phyloP scores from a whole-genome alignment of 2,888 invertebrate genomes.

The Dorcus hopei region DNA sequence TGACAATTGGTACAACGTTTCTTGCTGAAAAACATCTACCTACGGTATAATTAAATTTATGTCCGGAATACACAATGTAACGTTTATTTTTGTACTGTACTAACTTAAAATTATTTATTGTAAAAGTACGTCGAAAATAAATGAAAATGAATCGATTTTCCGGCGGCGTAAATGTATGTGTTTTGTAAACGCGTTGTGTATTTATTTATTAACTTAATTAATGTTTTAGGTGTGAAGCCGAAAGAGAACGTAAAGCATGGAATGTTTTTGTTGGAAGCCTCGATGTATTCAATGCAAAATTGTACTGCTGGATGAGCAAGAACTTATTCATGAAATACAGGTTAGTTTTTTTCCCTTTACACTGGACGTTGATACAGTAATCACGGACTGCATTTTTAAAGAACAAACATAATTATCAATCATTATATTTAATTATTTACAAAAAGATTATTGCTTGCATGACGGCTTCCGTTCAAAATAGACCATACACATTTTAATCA shows the following conservation, averaged over 20 bases:
- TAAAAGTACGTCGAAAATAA: too few relatives aligned
- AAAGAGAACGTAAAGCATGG: constrained; percentile 31
- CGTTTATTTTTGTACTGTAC: too few relatives aligned
- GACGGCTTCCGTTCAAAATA: too few relatives aligned
- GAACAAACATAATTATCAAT: neutral
- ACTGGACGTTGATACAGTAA: neutral
- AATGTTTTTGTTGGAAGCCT: constrained; percentile 44
- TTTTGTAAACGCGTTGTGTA: neutral
- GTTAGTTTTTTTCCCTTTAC: constrained; percentile 52
- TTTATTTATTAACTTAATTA: neutral
- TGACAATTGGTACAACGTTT: neutral
- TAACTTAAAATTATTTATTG: too few relatives aligned
- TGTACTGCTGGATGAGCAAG: constrained; percentile 85
- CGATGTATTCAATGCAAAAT: constrained; percentile 65
- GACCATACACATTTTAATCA: too few relatives aligned
- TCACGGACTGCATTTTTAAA: neutral
- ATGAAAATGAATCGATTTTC: too few relatives aligned
- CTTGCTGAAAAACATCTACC: neutral
- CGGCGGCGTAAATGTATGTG: too few relatives aligned
- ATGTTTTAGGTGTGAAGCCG: constrained; percentile 9
- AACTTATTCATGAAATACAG: constrained; percentile 85
- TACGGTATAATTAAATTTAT: neutral
- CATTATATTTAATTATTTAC: too few relatives aligned
- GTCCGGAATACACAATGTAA: neutral
- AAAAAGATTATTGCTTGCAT: too few relatives aligned